These are phyloP conservation scores for Uria lomvia DNA, from an alignment of 2,113 vertebrate species.

Conservation along the genomic window DNA sequence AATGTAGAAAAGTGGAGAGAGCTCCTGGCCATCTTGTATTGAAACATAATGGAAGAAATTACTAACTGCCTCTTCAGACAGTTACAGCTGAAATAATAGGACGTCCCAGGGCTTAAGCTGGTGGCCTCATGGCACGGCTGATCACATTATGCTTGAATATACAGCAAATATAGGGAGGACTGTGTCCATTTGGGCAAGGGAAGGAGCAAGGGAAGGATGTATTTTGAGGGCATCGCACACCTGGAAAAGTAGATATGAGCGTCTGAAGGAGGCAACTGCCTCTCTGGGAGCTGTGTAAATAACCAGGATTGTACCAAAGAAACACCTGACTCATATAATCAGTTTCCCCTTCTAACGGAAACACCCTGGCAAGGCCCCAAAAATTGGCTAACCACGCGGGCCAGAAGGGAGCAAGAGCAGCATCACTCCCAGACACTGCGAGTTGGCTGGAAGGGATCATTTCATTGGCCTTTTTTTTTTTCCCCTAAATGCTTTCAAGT, in stretches of 20 bases:
- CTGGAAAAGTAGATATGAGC: neutral
- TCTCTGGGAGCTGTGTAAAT: neutral
- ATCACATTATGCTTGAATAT: fast-evolving
- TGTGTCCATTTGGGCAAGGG: neutral
- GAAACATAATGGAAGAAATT: neutral
- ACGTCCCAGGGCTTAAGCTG: neutral
- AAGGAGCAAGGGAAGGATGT: neutral
- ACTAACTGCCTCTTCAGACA: neutral
- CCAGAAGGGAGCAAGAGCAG: neutral
- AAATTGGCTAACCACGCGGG: neutral
- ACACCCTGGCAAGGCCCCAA: neutral
- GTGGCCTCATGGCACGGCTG: neutral
- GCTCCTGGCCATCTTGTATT: neutral
- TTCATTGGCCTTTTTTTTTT: neutral
- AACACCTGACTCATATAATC: neutral
- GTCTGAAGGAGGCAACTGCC: neutral
- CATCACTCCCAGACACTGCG: neutral
- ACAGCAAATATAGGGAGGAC: fast-evolving
- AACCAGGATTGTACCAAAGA: neutral
- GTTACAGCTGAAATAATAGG: no score
- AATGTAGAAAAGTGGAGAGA: neutral
- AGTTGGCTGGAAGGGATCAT: neutral
- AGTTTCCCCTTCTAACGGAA: neutral
- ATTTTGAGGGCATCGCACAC: neutral
- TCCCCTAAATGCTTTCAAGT: neutral